Base-by-base conservation (phyloP, 1,140 invertebrate genomes). In the Nasonia giraulti region DNA sequence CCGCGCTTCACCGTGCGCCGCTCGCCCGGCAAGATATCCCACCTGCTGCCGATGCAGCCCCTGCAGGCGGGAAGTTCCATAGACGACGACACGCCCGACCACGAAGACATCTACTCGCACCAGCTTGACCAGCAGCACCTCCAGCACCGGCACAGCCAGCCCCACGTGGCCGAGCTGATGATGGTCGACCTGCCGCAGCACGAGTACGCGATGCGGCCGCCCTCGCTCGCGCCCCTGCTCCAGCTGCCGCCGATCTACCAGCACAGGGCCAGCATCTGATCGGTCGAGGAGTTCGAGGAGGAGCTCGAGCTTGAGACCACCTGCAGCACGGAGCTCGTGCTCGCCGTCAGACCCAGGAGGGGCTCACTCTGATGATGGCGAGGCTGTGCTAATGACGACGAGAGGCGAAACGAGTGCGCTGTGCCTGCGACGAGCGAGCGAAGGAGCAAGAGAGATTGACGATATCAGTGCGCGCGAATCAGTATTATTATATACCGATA, bases 1-100 rank as follows among this genome's bases (percentile, higher is more conserved):
- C 94, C 92, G 87, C 88, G 96, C 85, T 96, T 96, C 90, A 95
- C 95, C 80, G 94, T 96, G 68, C 94, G 95, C 71, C 94, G 96
- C 87, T 96, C 96, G 82, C 95, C 96, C 69, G 95, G 95, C 31
- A 96, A 96, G 91, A 96, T 96, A 76, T 94, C 95, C 44, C 96
- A 96, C 90, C 90, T 96, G 84, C 91, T 96, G 88, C 95, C 95
- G 20, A 93, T 95, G 92, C 93, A 95, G 88, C 95, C 95, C 83
- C 90, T 95, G 86, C 93, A 94, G 80, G 92, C 94, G 91, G 92
- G 90, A 84, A 89, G 89, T 82, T 88, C 89, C 75, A 87, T 87
- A 78, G 88, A 93, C 89, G 88, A 94, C 89, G 94, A 95, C 88
- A 80, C 71, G n/a, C 37, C 69, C 31, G 71, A 80, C 12, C 17